Evolutionary conservation across 2,113 vertebrate species (phyloP), one percentile per base, ranked within the genome.

Genomic region (Mirounga angustirostris): DNA sequence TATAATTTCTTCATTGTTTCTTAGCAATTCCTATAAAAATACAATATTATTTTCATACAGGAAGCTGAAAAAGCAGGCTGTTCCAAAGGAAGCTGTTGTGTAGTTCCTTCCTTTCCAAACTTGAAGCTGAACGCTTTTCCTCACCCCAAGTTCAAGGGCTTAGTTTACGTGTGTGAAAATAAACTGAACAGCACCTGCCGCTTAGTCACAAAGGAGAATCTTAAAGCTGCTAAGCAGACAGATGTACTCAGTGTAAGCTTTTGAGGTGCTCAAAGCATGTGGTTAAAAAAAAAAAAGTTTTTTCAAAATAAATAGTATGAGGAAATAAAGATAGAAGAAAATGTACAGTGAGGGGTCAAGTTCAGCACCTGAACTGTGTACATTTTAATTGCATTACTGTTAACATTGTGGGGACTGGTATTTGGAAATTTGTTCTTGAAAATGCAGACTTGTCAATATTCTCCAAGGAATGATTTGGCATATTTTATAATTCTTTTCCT

Each of bases 81-180:
- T 98, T 97, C 91, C 92, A 96, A 81, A 98, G 97, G 98, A 98
- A 97, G 78, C 81, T 78, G 59, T 84, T 91, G 36, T 93, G 93
- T 79, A 91, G 90, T 98, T 98, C 97, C 97, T 98, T 98, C 97
- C 98, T 97, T 97, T 97, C 78, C 67, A 93, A 93, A 97, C 65
- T 92, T 81, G 67, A 86, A 95, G 81, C 90, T 4, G 9, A 92
- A 67, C 61, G 87, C 78, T 96, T 85, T 98, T 97, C 97, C 97
- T 97, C 86, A 46, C 58, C 85, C 59, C 67, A 92, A 95, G 96
- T 98, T 98, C 97, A 98, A 98, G 98, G 97, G 93, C 94, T 95
- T 96, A 61, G 85, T 94, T 98, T 98, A 92, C 69, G 18, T 95
- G 91, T 26, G n/a, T 96, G 91, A 97, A 95, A 97, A 97, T 96